phyloP scores from a whole-genome alignment of 2,888 invertebrate genomes.

The Erpobdella octoculata region DNA sequence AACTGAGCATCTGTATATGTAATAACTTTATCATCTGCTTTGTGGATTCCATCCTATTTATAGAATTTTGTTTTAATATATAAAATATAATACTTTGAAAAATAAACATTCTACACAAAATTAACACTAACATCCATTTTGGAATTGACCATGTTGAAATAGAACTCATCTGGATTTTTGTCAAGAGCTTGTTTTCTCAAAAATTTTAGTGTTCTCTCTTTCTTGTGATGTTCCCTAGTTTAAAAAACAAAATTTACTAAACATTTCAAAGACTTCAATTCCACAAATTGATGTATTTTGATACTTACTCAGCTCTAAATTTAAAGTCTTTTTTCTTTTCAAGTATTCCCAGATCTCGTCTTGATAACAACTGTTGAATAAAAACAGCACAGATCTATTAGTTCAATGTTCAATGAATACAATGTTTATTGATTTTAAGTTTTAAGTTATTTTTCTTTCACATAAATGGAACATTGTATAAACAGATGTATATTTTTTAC shows the following conservation, averaged over 20 bases:
- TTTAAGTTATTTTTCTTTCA: no score
- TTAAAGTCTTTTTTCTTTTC: slow-evolving; percentile 53
- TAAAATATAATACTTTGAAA: no score
- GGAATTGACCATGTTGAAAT: slow-evolving; percentile 91
- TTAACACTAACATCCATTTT: slow-evolving; percentile 59
- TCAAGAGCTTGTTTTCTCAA: slow-evolving; percentile 76
- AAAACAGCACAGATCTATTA: neutral
- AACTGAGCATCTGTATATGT: slow-evolving; percentile 69
- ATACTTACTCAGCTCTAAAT: slow-evolving; percentile 46
- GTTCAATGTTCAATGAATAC: no score
- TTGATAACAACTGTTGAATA: slow-evolving; percentile 42
- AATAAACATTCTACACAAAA: no score
- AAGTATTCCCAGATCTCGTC: slow-evolving; percentile 47
- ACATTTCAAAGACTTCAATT: neutral
- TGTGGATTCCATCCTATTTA: slow-evolving; percentile 56
- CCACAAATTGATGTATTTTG: neutral
- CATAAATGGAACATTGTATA: no score
- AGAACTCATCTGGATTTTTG: slow-evolving; percentile 95
- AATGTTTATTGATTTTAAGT: no score
- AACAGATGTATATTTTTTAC: no score
- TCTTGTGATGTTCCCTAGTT: slow-evolving; percentile 54
- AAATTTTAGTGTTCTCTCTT: slow-evolving; percentile 71
- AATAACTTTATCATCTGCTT: slow-evolving; percentile 61
- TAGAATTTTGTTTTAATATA: no score
- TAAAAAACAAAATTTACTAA: neutral